A percentile compares a stretch with the other conserved stretches of the same genome.
phyloP scores from a whole-genome alignment of 2,888 invertebrate species.

The Nephrotoma appendiculata region DNA sequence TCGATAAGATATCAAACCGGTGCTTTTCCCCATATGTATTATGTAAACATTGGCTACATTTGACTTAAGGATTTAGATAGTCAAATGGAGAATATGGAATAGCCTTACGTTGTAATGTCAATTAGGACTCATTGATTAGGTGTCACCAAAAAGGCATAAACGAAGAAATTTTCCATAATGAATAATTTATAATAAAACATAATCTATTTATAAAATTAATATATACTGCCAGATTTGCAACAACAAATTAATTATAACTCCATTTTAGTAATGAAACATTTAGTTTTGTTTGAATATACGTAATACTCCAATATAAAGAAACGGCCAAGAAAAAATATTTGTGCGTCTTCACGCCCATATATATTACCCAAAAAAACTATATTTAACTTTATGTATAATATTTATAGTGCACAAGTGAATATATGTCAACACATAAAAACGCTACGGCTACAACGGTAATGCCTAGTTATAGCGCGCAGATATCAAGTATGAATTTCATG shows the following conservation, averaged over 20 bases:
- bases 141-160: background rate
- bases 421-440: no score
- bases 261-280: background rate
- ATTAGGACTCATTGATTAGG: background rate
- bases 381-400: background rate
- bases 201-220: background rate
- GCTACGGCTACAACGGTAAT: background rate
- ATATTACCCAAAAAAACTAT: background rate
- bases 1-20: background rate
- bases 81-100: background rate
- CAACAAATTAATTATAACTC: background rate
- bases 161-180: background rate
- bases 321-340: background rate
- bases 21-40: background rate
- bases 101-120: background rate
- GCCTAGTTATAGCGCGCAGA: background rate
- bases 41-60: background rate
- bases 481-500: background rate
- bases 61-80: background rate
- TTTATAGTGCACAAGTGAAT: no score
- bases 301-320: background rate
- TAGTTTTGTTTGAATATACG: background rate
- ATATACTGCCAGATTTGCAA: background rate
- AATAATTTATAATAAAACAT: background rate
- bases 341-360: background rate